Evolutionary conservation across 1,140 invertebrate genomes (phyloP).

Genomic region (Leptopilina clavipes): DNA sequence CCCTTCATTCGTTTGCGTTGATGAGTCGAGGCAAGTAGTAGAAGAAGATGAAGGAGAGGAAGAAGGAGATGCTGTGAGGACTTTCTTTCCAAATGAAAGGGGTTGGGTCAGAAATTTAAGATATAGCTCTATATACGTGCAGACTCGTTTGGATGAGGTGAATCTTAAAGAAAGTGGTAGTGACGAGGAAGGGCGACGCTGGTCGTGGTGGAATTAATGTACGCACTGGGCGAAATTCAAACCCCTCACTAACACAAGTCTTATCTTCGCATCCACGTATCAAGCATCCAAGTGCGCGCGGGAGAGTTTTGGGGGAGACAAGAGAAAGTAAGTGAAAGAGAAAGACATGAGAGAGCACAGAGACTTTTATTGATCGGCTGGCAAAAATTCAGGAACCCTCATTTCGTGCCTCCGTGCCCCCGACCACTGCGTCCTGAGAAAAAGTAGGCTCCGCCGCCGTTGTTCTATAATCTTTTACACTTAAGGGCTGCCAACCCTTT

Average conservation of each 20-base stretch:
- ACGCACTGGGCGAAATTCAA: constrained; percentile 69
- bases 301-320: constrained; percentile 44
- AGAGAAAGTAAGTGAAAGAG: constrained; percentile 47
- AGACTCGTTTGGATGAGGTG: constrained; percentile 8
- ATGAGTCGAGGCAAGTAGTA: constrained; percentile 67
- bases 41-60: constrained; percentile 49
- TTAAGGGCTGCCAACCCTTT: constrained; percentile 23
- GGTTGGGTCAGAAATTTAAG: constrained; percentile 33
- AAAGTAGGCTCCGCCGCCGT: constrained; percentile 50
- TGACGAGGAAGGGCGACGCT: constrained; percentile 56
- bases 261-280: constrained; percentile 38
- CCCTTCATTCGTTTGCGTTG: constrained; percentile 62
- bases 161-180: constrained; percentile 42
- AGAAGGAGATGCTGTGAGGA: constrained; percentile 44
- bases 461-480: constrained; percentile 30
- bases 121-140: not conserved
- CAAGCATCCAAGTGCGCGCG: constrained; percentile 67
- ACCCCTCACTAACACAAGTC: constrained; percentile 59
- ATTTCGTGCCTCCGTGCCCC: constrained; percentile 70
- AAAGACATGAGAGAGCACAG: constrained; percentile 65
- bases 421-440: constrained; percentile 58
- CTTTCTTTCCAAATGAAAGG: constrained; percentile 49
- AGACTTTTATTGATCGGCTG: constrained; percentile 76
- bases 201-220: constrained; percentile 73
- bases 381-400: constrained; percentile 75